A percentile compares a stretch with the other conserved stretches of the same genome.
These are phyloP conservation scores for Eurytoma californica DNA, from an alignment of 2,888 invertebrate species.

Conservation along the genomic window DNA sequence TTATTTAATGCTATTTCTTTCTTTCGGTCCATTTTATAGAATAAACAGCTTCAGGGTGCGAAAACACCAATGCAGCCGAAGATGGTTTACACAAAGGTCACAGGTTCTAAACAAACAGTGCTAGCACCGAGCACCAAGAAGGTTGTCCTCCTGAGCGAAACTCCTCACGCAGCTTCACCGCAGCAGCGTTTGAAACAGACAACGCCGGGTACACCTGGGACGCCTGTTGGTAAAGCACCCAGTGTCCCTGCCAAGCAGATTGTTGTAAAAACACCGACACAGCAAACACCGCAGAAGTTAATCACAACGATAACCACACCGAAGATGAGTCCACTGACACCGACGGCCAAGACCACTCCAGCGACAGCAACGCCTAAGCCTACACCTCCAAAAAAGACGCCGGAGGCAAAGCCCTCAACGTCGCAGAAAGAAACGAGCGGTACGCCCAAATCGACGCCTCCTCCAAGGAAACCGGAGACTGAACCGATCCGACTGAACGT, in stretches of 20 bases:
- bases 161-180: conserved; percentile 60
- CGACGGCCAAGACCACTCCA: conserved; percentile 43
- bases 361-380: conserved; percentile 25
- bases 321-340: background rate
- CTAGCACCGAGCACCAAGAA: conserved; percentile 70
- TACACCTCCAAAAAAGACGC: conserved; percentile 32
- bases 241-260: conserved; percentile 73
- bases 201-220: conserved; percentile 41
- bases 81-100: conserved; percentile 69
- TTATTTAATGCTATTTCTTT: conserved; percentile 16
- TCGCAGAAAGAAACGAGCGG: conserved; percentile 49
- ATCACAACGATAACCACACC: conserved; percentile 4
- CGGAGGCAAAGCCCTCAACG: conserved; percentile 45
- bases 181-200: conserved; percentile 61
- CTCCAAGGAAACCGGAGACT: conserved; percentile 72
- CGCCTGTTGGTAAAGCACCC: conserved; percentile 57
- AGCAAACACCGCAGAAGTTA: conserved; percentile 43
- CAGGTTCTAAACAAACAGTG: conserved; percentile 70
- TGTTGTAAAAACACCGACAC: conserved; percentile 73
- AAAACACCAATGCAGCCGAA: conserved; percentile 65
- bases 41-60: conserved; percentile 42
- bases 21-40: conserved; percentile 47
- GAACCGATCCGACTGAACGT: conserved; percentile 90
- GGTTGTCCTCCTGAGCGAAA: conserved; percentile 50
- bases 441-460: conserved; percentile 19